Percentiles rank a stretch among this genome's conserved stretches.
Conservation (phyloP, 2,113 vertebrate species). For the Trematomus loennbergii region DNA sequence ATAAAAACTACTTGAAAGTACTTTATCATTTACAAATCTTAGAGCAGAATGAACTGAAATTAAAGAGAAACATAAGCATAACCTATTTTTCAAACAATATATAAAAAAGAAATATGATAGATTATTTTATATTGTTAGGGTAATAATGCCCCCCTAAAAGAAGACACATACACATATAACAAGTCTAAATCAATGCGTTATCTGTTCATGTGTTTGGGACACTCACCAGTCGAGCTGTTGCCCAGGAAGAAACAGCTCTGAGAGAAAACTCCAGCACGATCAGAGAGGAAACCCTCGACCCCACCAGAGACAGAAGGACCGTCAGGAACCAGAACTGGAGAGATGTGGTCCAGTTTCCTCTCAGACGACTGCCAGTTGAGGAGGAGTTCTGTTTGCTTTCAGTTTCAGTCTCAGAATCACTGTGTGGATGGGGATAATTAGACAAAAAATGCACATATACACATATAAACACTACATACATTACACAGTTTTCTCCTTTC, state of each 20-base stretch:
- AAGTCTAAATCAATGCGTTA: background rate
- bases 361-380: conserved; percentile 16
- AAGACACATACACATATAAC: background rate
- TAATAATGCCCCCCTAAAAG: too few species aligned
- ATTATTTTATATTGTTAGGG: too few species aligned
- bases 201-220: background rate
- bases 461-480: too few species aligned
- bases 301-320: conserved; percentile 81
- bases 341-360: conserved; percentile 58
- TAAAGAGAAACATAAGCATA: too few species aligned
- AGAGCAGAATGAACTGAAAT: too few species aligned
- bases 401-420: conserved; percentile 48
- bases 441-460: background rate
- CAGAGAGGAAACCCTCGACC: conserved; percentile 85
- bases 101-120: too few species aligned
- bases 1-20: too few species aligned
- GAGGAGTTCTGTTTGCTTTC: conserved; percentile 22
- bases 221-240: conserved; percentile 83
- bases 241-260: conserved; percentile 79
- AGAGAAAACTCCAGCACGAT: conserved; percentile 93
- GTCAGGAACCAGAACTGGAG: conserved; percentile 83
- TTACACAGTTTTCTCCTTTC: background rate
- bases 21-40: too few species aligned
- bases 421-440: conserved; percentile 9
- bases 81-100: too few species aligned